These are phyloP conservation scores for Phoenoteleia sp. DNA, from an alignment of 2,888 invertebrate species.

Conservation along the genomic window DNA sequence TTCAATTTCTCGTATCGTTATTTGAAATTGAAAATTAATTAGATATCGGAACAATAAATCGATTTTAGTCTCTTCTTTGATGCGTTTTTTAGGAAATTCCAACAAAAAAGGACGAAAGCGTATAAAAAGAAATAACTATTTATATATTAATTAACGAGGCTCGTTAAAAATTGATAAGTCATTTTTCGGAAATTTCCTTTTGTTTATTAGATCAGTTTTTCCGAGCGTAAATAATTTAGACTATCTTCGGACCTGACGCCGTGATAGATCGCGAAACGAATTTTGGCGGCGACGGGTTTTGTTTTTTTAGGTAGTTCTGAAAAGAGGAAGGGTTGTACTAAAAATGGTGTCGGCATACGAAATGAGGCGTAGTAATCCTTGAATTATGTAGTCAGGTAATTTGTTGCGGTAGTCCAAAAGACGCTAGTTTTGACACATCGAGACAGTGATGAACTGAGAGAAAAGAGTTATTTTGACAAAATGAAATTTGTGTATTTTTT, in stretches of 20 bases:
- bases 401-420: conserved; percentile 42
- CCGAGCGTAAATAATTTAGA: conserved; percentile 43
- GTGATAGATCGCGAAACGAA: conserved; percentile 24
- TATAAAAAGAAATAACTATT: not conserved
- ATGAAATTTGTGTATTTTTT: not conserved
- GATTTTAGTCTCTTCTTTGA: too few species aligned
- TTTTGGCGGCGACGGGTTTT: conserved; percentile 24
- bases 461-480: conserved; percentile 20
- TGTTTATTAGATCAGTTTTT: conserved; percentile 16
- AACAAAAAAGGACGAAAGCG: too few species aligned
- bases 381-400: conserved; percentile 27
- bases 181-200: conserved; percentile 15
- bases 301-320: conserved; percentile 8
- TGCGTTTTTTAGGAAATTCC: too few species aligned
- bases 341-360: not conserved
- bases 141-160: conserved; percentile 11
- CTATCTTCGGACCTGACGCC: conserved; percentile 1
- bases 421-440: conserved; percentile 30
- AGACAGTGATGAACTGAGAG: not conserved
- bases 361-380: conserved; percentile 17
- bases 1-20: not conserved
- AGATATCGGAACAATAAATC: not conserved
- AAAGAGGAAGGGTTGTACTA: conserved; percentile 26
- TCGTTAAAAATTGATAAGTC: conserved; percentile 26
- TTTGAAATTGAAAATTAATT: not conserved